Conservation (phyloP, 2,888 invertebrate genomes). For the Hanleya hanleyi region DNA sequence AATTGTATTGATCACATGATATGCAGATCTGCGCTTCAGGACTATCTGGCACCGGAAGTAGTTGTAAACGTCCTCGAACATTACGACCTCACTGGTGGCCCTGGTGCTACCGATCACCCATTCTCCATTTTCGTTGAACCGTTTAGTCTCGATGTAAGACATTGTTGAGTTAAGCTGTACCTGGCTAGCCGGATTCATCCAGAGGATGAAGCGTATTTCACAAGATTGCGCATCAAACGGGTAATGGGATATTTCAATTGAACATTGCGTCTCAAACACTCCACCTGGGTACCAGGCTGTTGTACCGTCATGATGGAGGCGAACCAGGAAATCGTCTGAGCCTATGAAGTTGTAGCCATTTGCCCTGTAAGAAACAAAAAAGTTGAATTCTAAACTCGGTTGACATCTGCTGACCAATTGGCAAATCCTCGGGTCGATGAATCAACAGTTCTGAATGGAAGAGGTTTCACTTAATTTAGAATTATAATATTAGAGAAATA, state of each 20-base stretch:
- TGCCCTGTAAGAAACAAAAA: too few species aligned
- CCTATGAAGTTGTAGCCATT: background rate
- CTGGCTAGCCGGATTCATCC: background rate
- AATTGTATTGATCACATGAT: slow-evolving; percentile 3
- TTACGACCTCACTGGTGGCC: background rate
- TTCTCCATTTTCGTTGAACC: background rate
- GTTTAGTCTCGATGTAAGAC: background rate
- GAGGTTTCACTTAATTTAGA: too few species aligned
- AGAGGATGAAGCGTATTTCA: background rate
- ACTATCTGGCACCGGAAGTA: background rate
- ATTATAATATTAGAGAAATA: too few species aligned
- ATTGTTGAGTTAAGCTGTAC: background rate
- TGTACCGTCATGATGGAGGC: background rate
- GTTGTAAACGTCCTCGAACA: background rate
- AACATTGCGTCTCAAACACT: background rate
- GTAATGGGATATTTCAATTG: background rate
- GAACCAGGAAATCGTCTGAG: background rate
- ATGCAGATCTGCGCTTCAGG: background rate
- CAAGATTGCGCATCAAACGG: background rate
- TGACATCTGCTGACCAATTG: too few species aligned
- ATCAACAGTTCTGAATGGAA: too few species aligned
- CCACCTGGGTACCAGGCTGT: background rate
- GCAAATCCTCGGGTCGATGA: too few species aligned
- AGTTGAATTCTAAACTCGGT: too few species aligned
- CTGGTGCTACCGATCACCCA: background rate